Evolutionary conservation across 2,797 vertebrate genomes (phyloP).

Genomic region (Lindbergichthys nudifrons): DNA sequence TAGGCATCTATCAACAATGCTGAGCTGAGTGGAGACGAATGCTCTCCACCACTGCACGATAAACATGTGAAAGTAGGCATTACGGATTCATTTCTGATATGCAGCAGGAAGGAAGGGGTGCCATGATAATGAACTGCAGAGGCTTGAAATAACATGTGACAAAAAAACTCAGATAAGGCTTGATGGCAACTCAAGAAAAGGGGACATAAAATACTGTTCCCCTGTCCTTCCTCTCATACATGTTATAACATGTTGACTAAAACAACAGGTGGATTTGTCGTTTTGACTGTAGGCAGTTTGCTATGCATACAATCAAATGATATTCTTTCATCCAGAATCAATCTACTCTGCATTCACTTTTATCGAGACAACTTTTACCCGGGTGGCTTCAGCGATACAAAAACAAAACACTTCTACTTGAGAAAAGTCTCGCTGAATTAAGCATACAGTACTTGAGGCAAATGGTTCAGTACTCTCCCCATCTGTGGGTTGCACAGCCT

Average conservation of each 20-base stretch:
- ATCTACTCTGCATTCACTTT: background rate
- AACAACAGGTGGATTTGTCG: constrained; percentile 17
- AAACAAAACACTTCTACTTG: constrained; percentile 25
- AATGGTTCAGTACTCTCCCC: constrained; percentile 33
- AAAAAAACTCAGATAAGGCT: background rate
- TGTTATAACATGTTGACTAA: background rate
- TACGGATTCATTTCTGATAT: constrained; percentile 9
- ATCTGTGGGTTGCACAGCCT: constrained; percentile 48
- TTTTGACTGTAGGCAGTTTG: background rate
- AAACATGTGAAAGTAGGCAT: constrained; percentile 4
- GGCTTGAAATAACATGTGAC: background rate
- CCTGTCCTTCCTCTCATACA: background rate
- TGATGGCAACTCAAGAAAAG: constrained; percentile 3
- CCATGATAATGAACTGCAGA: constrained; percentile 13
- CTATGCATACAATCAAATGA: constrained; percentile 3
- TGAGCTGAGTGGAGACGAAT: constrained; percentile 27
- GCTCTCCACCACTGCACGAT: constrained; percentile 14
- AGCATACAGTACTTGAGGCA: constrained; percentile 48
- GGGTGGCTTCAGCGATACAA: constrained; percentile 2
- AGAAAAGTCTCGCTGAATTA: constrained; percentile 61
- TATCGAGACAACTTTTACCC: constrained; percentile 2
- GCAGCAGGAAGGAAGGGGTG: background rate
- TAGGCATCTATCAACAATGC: constrained; percentile 46
- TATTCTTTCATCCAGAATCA: constrained; percentile 1
- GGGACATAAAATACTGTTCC: background rate